Percentiles rank a stretch among this genome's conserved stretches.
phyloP scores from a whole-genome alignment of 2,797 vertebrate species.

The Anableps anableps region DNA sequence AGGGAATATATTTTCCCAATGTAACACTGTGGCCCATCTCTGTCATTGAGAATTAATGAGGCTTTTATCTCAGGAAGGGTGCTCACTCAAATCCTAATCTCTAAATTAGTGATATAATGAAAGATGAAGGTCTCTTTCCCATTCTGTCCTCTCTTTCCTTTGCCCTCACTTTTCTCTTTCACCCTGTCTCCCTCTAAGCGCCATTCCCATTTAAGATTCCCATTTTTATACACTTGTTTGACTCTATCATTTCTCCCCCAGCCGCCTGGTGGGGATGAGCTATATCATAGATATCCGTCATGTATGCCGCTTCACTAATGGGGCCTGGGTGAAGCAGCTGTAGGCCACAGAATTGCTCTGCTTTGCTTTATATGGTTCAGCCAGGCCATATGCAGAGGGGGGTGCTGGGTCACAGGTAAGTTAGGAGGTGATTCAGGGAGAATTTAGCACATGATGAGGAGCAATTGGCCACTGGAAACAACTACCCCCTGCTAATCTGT shows the following conservation, averaged over 20 bases:
- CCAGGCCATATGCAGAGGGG: slow-evolving; percentile 55
- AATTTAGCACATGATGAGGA: slow-evolving; percentile 56
- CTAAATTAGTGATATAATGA: slow-evolving; percentile 71
- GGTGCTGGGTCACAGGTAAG: slow-evolving; percentile 57
- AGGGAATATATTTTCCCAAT: slow-evolving; percentile 51
- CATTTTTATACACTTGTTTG: slow-evolving; percentile 62
- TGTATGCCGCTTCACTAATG: slow-evolving; percentile 70
- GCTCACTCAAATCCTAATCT: slow-evolving; percentile 71
- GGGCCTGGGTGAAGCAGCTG: slow-evolving; percentile 63
- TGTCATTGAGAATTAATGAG: slow-evolving; percentile 76
- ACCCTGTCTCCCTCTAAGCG: slow-evolving; percentile 60
- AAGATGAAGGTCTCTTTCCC: slow-evolving; percentile 61
- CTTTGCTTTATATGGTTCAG: slow-evolving; percentile 53
- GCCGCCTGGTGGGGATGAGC: slow-evolving; percentile 65
- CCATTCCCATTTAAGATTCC: slow-evolving; percentile 64
- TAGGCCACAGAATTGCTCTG: slow-evolving; percentile 64
- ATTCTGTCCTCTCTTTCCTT: slow-evolving; percentile 35
- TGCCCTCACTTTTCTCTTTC: slow-evolving; percentile 32
- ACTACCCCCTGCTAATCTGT: slow-evolving; percentile 51
- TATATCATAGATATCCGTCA: slow-evolving; percentile 71
- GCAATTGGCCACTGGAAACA: slow-evolving; percentile 52
- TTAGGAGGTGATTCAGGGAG: slow-evolving; percentile 60
- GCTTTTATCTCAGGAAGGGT: slow-evolving; percentile 72
- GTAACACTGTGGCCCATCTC: slow-evolving; percentile 58
- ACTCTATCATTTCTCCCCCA: slow-evolving; percentile 67